Base-by-base conservation (phyloP, 1,140 invertebrate genomes). In the Euglossa dilemma region DNA sequence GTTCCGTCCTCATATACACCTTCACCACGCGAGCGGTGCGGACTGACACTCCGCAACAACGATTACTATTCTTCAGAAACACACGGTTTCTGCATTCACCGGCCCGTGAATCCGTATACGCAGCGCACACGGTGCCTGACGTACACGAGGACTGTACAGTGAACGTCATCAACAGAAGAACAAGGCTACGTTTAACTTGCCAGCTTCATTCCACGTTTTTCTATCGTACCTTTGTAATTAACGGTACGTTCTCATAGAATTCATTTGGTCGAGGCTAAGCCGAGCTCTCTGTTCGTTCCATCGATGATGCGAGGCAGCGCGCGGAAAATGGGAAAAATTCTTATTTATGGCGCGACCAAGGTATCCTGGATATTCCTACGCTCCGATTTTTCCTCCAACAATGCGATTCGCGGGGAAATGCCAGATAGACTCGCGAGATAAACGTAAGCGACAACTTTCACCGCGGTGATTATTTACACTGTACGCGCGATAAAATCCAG, bases 61-160 rank as follows among this genome's bases (percentile, higher is more conserved):
- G 69, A 88, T 88, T 81, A 74, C 77, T 84, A 88, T 86, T 88
- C 87, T 71, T 77, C 74, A 47, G 76, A 87, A 85, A 89, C 86
- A 63, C 76, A 47, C 69, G 75, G 80, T 79, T 84, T 81, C 84
- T 85, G 84, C 89, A 86, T 83, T 89, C 89, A 90, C 80, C 89
- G 79, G 80, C 16, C 89, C 89, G 89, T 89, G 80, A 89, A 90
- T 90, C 89, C 89, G 88, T 74, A 66, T 59, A 74, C 47, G 43
- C 43, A 23, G 66, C 66, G 23, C 77, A 25, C 36, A 57, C 71
- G 54, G 36, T 52, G 45, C 20, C 52, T 36, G 20, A 43, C 61
- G 28, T 50, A 57, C 74, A 28, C 52, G 52, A 47, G 6, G 47
- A 56, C 23, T n/a, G 63, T 54, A 28, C 74, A 57, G 74, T 43